phyloP scores from a whole-genome alignment of 2,797 vertebrate species.

The Anolis apletophallus region DNA sequence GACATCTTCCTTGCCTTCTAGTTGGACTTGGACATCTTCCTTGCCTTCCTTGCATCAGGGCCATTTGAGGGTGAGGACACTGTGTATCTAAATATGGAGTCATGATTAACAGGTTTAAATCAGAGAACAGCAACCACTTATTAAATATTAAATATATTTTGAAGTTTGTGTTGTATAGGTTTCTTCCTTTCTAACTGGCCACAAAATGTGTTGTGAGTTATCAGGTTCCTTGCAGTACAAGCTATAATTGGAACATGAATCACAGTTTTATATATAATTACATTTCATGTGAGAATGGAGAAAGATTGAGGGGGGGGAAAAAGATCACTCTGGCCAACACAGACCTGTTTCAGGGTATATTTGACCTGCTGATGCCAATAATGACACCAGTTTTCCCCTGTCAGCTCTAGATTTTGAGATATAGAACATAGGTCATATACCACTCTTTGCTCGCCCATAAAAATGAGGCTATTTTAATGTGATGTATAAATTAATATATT shows the following conservation, averaged over 20 bases:
- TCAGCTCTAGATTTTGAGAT: too few species aligned
- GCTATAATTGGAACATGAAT: constrained; percentile 50
- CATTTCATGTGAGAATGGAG: constrained; percentile 26
- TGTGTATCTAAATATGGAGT: background rate
- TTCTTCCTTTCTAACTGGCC: constrained; percentile 14
- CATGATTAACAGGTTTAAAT: background rate
- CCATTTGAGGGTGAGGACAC: too few species aligned
- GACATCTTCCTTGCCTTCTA: too few species aligned
- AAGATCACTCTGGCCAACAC: background rate
- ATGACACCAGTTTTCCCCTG: too few species aligned
- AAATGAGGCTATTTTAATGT: too few species aligned
- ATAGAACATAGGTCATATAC: too few species aligned
- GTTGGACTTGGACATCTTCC: too few species aligned
- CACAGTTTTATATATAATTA: constrained; percentile 48
- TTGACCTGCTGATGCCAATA: too few species aligned
- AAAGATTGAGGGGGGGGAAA: constrained; percentile 5
- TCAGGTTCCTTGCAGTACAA: background rate
- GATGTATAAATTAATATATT: too few species aligned
- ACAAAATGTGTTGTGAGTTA: constrained; percentile 28
- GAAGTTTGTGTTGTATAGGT: constrained; percentile 43
- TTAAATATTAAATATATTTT: constrained; percentile 34
- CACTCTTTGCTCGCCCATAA: too few species aligned
- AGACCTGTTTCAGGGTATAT: too few species aligned
- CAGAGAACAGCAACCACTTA: constrained; percentile 44
- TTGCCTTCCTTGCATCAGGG: too few species aligned